These are phyloP conservation scores for Porites evermanni DNA, from an alignment of 92 coral and sea anemone species.

Conservation along the genomic window DNA sequence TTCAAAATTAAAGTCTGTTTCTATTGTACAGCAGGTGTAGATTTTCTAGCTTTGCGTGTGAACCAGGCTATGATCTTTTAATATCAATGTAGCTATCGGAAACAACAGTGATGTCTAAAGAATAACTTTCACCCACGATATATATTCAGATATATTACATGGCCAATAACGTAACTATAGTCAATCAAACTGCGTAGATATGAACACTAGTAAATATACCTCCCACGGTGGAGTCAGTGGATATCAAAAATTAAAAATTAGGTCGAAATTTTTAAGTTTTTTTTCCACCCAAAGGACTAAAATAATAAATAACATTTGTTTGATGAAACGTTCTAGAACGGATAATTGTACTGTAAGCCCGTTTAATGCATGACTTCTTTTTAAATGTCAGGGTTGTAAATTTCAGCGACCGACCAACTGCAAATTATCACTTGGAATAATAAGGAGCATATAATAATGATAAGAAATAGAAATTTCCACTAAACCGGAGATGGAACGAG, in stretches of 20 bases:
- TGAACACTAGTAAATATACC: neutral
- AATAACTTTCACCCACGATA: neutral
- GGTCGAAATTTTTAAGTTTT: neutral
- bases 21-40: constrained; percentile 2
- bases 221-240: constrained; percentile 19
- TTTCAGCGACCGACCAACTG: neutral
- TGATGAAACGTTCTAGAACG: neutral
- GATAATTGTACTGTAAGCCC: neutral
- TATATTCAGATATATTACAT: too few species aligned
- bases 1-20: neutral
- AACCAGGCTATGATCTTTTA: constrained; percentile 1
- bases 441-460: neutral
- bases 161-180: neutral
- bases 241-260: neutral
- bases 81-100: neutral
- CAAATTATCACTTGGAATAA: neutral
- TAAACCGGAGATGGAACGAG: neutral
- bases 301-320: neutral
- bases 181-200: neutral
- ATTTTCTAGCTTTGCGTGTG: neutral
- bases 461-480: neutral
- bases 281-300: neutral
- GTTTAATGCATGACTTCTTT: neutral
- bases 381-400: neutral
- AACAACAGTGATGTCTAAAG: neutral